Evolutionary conservation across 2,888 invertebrate genomes (phyloP).

Genomic region (Aspidiotus destructor): DNA sequence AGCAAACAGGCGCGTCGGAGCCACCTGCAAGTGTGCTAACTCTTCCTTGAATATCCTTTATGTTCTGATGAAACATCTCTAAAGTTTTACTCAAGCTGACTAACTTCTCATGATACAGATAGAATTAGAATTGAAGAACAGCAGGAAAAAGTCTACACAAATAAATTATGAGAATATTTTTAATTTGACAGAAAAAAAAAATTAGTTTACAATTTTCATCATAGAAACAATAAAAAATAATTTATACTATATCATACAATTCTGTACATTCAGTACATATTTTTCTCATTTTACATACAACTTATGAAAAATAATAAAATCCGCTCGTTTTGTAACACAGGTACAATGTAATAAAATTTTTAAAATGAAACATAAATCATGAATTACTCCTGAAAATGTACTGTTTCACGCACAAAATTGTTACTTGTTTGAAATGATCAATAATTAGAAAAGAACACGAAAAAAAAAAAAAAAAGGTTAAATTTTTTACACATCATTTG

Average conservation of each 20-base stretch:
- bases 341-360: conserved; percentile 25
- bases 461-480: conserved; percentile 12
- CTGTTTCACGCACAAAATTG: not conserved
- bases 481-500: conserved; percentile 2
- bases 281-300: conserved; percentile 6
- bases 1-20: too few relatives aligned
- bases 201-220: conserved; percentile 25
- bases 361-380: conserved; percentile 28
- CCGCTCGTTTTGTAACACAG: conserved; percentile 14
- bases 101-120: too few relatives aligned
- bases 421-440: not conserved
- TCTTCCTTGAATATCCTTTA: too few relatives aligned
- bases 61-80: too few relatives aligned
- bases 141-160: not conserved
- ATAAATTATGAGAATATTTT: conserved; percentile 14
- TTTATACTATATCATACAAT: conserved; percentile 26
- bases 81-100: too few relatives aligned
- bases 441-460: not conserved
- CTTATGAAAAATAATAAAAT: conserved; percentile 26
- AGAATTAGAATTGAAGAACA: not conserved
- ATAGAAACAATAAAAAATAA: conserved; percentile 32
- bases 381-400: conserved; percentile 22
- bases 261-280: conserved; percentile 30
- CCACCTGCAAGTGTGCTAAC: too few relatives aligned
- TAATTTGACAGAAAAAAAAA: conserved; percentile 27